Percentiles rank a stretch among this genome's conserved stretches.
Evolutionary conservation across 1,140 invertebrate genomes (phyloP).

Genomic region (Drosophila truncata): DNA sequence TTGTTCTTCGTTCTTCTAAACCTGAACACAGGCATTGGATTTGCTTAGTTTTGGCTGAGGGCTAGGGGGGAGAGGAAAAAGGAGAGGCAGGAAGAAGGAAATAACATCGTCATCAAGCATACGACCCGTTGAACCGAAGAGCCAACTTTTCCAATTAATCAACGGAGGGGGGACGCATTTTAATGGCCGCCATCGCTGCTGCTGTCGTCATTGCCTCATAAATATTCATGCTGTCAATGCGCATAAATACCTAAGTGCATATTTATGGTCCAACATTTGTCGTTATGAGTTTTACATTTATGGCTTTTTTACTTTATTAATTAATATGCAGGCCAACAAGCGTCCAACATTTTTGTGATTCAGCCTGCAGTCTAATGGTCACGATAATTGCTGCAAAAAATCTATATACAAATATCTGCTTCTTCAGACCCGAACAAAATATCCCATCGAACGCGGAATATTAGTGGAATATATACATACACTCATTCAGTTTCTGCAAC

Average conservation of each 20-base stretch:
- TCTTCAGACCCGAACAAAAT: constrained; percentile 15
- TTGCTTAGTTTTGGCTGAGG: constrained; percentile 63
- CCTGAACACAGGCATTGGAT: constrained; percentile 64
- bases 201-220: constrained; percentile 52
- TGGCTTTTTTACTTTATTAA: constrained; percentile 63
- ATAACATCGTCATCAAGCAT: constrained; percentile 31
- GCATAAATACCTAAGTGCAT: constrained; percentile 66
- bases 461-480: not conserved
- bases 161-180: constrained; percentile 53
- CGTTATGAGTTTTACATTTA: constrained; percentile 61
- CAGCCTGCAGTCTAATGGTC: constrained; percentile 20
- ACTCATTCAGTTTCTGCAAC: constrained; percentile 14
- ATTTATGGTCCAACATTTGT: constrained; percentile 59
- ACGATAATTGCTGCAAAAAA: constrained; percentile 41
- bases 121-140: constrained; percentile 48
- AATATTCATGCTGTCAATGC: constrained; percentile 68
- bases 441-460: not conserved
- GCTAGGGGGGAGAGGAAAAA: constrained; percentile 12
- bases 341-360: constrained; percentile 26
- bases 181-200: constrained; percentile 41
- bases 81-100: not conserved
- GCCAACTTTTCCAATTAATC: constrained; percentile 73
- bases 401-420: constrained; percentile 13
- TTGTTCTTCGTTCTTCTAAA: constrained; percentile 20
- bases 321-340: constrained; percentile 44